phyloP scores from a whole-genome alignment of 2,113 vertebrate species.

The Varanus komodoensis region DNA sequence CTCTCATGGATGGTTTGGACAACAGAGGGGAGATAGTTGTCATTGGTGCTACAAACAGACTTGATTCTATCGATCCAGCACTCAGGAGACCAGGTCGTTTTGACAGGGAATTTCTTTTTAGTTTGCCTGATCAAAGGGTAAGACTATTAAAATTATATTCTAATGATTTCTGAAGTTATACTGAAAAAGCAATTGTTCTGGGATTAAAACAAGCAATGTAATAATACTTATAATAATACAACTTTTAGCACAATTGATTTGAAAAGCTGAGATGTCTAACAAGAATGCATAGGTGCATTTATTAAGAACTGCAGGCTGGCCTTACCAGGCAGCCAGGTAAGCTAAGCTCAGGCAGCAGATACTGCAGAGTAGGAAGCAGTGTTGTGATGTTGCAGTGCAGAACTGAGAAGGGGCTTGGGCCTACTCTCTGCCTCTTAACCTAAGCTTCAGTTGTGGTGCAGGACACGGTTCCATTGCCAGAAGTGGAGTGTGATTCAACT shows the following conservation, averaged over 20 bases:
- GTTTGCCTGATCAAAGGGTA: constrained; percentile 97
- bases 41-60: constrained; percentile 99
- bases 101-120: constrained; percentile 99
- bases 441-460: background rate
- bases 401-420: background rate
- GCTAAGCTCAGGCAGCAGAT: no score
- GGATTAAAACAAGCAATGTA: background rate
- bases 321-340: no score
- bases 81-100: constrained; percentile 99
- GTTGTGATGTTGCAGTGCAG: background rate
- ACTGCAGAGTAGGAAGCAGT: no score
- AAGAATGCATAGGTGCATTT: background rate
- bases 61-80: constrained; percentile 99
- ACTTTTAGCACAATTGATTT: background rate
- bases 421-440: background rate
- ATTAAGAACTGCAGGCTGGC: background rate
- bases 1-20: constrained; percentile 99
- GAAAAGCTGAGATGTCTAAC: background rate
- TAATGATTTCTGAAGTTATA: background rate
- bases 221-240: constrained; percentile 31
- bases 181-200: background rate
- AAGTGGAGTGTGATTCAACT: background rate
- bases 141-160: constrained; percentile 32
- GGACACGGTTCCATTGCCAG: background rate
- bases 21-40: constrained; percentile 98